Evolutionary conservation across 2,888 invertebrate genomes (phyloP), one percentile per base, ranked within the genome.

Genomic region (Pyrochroa serraticornis): DNA sequence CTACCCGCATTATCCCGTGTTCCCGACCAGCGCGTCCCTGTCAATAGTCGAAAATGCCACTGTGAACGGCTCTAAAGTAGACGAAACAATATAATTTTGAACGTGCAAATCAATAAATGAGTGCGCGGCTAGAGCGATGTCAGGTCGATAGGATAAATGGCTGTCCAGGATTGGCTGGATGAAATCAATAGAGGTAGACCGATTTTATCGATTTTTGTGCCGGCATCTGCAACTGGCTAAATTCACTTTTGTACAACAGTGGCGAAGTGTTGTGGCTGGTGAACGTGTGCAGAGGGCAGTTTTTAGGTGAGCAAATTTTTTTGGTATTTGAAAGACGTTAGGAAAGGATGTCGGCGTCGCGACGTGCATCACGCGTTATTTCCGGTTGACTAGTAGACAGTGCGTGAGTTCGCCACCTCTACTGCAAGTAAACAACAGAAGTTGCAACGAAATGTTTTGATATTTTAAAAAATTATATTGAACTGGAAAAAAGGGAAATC

Each of bases 111-210:
- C 59, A 59, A 54, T 59, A 59, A 50, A 53, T 50, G 58, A 62
- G 61, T 72, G 73, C 71, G 73, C 72, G 63, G 54, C 63, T 67
- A 67, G 70, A 74, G 69, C 75, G 73, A 75, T 76, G 78, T 75
- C 77, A 81, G 83, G 86, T 89, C 88, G 87, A 88, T 88, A 84
- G 83, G 87, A 88, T 88, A 88, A 87, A 88, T 85, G 87, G 85
- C 85, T 86, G 84, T 84, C 84, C 85, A 86, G 84, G 86, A 87
- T 87, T 84, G 84, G 84, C 82, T 81, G 82, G 79, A 79, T 81
- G 82, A 82, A 84, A 86, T 87, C 87, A 87, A 88, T 88, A 87
- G 83, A 79, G 82, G 81, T 81, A 82, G 82, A 81, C 82, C 82
- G 83, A 84, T 84, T 84, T 82, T 84, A 88, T 88, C 87, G 88